Evolutionary conservation across 53 echinoderm and acorn worm genomes (phyloP), one percentile per base, ranked within the genome.

Genomic region (Actinopyga echinites): DNA sequence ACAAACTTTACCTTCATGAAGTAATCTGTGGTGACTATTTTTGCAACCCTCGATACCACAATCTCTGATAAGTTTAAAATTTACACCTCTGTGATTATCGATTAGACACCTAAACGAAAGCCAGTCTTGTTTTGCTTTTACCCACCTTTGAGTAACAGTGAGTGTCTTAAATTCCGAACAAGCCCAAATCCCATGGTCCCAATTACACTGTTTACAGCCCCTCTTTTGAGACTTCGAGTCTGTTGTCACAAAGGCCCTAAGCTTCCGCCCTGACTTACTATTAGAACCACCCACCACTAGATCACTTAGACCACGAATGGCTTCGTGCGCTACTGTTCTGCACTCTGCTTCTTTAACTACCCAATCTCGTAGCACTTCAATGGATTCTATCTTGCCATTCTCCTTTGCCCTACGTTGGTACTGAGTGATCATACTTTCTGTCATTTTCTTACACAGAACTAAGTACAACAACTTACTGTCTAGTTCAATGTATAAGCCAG

Each of bases 141-240:
- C 40, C 66, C 66, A 65, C 8, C 66, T 29, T 32, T 71, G 40
- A 15, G 42, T 71, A 38, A 38, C n/a, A n/a, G n/a, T n/a, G n/a
- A n/a, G n/a, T n/a, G n/a, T n/a, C n/a, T n/a, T n/a, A n/a, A n/a
- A n/a, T 21, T 4, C 32, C 20, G 8, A 71, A 21, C 5, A 42
- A 17, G 19, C 71, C 71, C 71, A 71, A 71, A 71, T 22, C 29
- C 71, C 71, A 42, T 71, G 71, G 13, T 8, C 40, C 71, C 35
- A 8, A 17, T 8, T n/a, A n/a, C n/a, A n/a, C n/a, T n/a, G n/a
- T n/a, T n/a, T n/a, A n/a, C n/a, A n/a, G n/a, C n/a, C n/a, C 2
- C 71, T 25, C 8, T 22, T 19, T 22, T 2, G 7, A 38, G 40
- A 8, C 35, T 67, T 20, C 11, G 67, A 67, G 8, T 29, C 32